Conservation (phyloP, 2,113 vertebrate species). For the Pelvicachromis taeniatus region DNA sequence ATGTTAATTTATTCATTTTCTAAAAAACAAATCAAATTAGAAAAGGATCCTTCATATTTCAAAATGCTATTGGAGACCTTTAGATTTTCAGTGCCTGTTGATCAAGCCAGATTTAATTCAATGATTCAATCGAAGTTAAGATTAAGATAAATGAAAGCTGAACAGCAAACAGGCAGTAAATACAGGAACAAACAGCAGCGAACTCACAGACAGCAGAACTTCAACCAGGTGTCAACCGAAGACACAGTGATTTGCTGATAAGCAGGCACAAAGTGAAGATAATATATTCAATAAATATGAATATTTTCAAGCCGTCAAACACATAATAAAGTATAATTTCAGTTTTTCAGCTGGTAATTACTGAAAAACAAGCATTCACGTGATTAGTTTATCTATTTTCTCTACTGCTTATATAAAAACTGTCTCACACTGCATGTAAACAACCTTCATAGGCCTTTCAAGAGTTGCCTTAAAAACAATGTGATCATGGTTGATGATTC, state of each 20-base stretch:
- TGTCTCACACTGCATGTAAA: background rate
- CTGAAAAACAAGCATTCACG: background rate
- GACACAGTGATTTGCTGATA: background rate
- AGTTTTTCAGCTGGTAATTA: background rate
- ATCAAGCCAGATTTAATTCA: slow-evolving; percentile 23
- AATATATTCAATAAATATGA: background rate
- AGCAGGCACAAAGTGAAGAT: background rate
- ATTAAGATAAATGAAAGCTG: slow-evolving; percentile 1
- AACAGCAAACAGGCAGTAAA: background rate
- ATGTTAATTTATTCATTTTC: slow-evolving; percentile 40
- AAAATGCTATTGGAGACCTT: slow-evolving; percentile 17
- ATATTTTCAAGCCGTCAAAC: background rate
- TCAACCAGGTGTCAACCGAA: background rate
- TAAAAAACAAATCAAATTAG: slow-evolving; percentile 32
- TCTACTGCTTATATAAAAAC: background rate
- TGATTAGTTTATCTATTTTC: background rate
- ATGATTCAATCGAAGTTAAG: slow-evolving; percentile 22
- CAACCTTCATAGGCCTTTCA: background rate
- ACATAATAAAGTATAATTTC: background rate
- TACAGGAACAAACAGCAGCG: background rate
- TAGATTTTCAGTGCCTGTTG: slow-evolving; percentile 9
- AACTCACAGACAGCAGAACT: background rate
- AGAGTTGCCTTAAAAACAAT: background rate
- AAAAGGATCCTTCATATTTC: slow-evolving; percentile 12
- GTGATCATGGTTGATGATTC: background rate